Evolutionary conservation across 2,113 vertebrate genomes (phyloP), one percentile per base, ranked within the genome.

Genomic region (Dipodomys merriami): DNA sequence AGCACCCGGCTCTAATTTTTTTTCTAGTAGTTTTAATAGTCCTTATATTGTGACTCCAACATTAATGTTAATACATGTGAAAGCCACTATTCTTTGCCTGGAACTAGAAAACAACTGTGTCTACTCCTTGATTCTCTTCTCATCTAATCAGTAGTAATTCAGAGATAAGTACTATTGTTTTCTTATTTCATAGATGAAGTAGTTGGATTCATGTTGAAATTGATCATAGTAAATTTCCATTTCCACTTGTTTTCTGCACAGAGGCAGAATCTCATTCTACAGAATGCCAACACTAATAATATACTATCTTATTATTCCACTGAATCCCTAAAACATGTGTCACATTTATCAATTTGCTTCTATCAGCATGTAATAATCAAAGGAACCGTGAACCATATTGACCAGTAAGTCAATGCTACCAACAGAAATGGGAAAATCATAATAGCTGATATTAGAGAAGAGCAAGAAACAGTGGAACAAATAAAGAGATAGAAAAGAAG

Each of bases 271-370:
- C 67, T 84, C 53, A 89, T 94, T 87, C 22, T 96, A 22, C 73
- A 81, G 64, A 44, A 68, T 72, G 15, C 53, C 72, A 72, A 30
- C 19, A 62, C 83, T 65, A 94, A 85, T 85, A 86, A 76, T 88
- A 39, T 65, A 81, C 33, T 79, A 57, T 46, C 30, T 88, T 49
- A 46, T 12, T 90, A 19, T 93, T 91, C 33, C 27, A 73, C 69
- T 39, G 44, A 87, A 73, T 84, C 69, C 19, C 57, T 65, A 33
- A 91, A 89, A 93, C 74, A 94, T 67, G 92, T 82, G 87, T n/a
- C 5, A 7, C 39, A 71, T 85, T 94, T 94, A 95, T 78, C 64
- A 57, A 65, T 95, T 96, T 93, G 76, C 74, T 95, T 81, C 12
- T 78, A 79, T 92, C 65, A 94, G 84, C 39, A 72, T 29, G 33